Conservation (phyloP, 2,888 invertebrate genomes). For the Chaitophorus viminalis region DNA sequence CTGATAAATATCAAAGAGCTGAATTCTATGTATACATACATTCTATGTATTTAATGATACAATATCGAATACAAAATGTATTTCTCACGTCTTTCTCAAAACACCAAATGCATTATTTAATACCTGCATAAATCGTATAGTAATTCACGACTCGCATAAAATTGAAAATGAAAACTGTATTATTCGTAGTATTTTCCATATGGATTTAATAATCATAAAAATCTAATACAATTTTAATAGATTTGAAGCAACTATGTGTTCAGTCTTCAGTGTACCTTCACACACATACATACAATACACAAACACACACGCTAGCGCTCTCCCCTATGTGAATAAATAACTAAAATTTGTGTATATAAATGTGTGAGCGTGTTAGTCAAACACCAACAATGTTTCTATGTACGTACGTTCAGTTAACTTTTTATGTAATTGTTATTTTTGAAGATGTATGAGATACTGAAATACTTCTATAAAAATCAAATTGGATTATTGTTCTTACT, state of each 20-base stretch:
- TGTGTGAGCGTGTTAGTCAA: too few species aligned
- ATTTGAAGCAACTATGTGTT: neutral
- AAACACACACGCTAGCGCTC: neutral
- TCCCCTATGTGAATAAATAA: slow-evolving; percentile 25
- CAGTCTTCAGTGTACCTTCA: too few species aligned
- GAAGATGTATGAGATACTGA: too few species aligned
- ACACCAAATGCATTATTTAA: slow-evolving; percentile 34
- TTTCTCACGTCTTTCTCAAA: neutral
- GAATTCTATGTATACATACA: neutral
- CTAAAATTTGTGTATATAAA: neutral
- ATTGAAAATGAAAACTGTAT: slow-evolving; percentile 13
- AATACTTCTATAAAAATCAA: too few species aligned
- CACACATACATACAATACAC: too few species aligned
- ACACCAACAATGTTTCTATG: too few species aligned
- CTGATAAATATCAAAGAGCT: neutral
- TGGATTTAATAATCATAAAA: slow-evolving; percentile 15
- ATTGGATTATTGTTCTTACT: too few species aligned
- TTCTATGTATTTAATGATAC: neutral
- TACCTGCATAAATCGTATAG: neutral
- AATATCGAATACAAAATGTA: slow-evolving; percentile 9
- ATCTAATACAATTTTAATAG: slow-evolving; percentile 35
- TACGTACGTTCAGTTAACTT: too few species aligned
- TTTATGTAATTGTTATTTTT: too few species aligned
- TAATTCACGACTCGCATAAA: neutral
- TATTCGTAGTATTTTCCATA: neutral